These are phyloP conservation scores for Leptopilina myrica DNA, from an alignment of 2,888 invertebrate genomes.

Conservation along the genomic window DNA sequence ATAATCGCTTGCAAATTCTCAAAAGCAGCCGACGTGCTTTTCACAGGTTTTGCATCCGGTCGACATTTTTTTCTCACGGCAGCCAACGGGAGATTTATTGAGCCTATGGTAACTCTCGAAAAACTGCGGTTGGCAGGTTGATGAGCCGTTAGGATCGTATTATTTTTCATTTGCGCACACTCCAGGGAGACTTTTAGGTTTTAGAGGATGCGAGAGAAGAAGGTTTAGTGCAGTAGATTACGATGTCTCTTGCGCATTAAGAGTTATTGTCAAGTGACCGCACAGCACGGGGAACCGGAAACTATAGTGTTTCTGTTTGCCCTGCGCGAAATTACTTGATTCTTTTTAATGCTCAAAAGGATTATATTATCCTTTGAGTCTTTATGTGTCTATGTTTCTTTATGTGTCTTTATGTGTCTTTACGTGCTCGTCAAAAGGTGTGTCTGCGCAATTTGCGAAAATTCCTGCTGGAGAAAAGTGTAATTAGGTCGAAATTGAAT, in stretches of 20 bases:
- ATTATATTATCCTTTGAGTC: neutral
- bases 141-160: conserved; percentile 59
- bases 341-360: neutral
- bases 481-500: neutral
- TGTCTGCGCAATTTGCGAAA: conserved; percentile 30
- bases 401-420: neutral
- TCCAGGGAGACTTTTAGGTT: conserved; percentile 30
- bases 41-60: conserved; percentile 40
- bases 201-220: too few species aligned
- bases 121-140: conserved; percentile 47
- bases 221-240: neutral
- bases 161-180: conserved; percentile 60
- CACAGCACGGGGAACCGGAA: conserved; percentile 28
- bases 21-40: conserved; percentile 36
- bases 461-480: neutral
- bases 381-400: too few species aligned
- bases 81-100: conserved; percentile 35
- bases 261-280: conserved; percentile 30
- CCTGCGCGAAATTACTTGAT: conserved; percentile 28
- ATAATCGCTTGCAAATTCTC: conserved; percentile 39
- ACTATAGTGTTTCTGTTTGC: conserved; percentile 7
- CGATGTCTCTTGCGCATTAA: conserved; percentile 18
- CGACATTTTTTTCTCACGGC: conserved; percentile 36
- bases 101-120: conserved; percentile 9
- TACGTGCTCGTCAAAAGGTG: conserved; percentile 10